A percentile compares a stretch with the other conserved stretches of the same genome.
Evolutionary conservation across 64 coral and sea anemone species (phyloP).

Genomic region (Dendronephthya gigantea): DNA sequence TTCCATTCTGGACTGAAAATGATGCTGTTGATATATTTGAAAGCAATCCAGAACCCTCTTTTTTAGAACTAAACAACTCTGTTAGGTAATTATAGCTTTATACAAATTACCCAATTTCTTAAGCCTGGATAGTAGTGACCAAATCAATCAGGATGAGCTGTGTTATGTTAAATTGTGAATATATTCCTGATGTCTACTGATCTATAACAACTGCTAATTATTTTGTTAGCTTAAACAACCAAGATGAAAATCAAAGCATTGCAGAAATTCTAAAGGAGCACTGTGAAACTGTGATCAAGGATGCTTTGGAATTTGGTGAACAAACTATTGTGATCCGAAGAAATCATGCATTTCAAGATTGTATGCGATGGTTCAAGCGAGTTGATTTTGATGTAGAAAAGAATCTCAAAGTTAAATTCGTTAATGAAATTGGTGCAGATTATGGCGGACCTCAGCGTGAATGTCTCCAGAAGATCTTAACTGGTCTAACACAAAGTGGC

Average conservation of each 20-base stretch:
- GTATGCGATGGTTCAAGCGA: slow-evolving; percentile 11
- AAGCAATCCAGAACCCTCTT: background rate
- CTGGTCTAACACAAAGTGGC: background rate
- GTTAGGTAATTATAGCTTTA: too few relatives aligned
- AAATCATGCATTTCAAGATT: background rate
- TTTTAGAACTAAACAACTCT: too few relatives aligned
- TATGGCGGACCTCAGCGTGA: background rate
- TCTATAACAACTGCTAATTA: too few relatives aligned
- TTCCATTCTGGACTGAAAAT: background rate
- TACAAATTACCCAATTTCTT: too few relatives aligned
- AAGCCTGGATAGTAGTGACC: too few relatives aligned
- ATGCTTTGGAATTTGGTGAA: slow-evolving; percentile 1
- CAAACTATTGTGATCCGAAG: slow-evolving; percentile 1
- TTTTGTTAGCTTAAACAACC: too few relatives aligned
- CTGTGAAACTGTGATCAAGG: background rate
- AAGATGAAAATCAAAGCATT: background rate
- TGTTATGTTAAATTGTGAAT: too few relatives aligned
- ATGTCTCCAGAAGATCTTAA: background rate
- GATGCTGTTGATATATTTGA: background rate
- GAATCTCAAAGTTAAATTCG: background rate
- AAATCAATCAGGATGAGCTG: too few relatives aligned
- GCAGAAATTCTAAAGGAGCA: background rate
- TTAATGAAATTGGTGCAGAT: background rate
- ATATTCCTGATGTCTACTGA: too few relatives aligned
- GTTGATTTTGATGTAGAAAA: background rate